phyloP scores from a whole-genome alignment of 2,888 invertebrate species.

The Holacanthella duospinosa region DNA sequence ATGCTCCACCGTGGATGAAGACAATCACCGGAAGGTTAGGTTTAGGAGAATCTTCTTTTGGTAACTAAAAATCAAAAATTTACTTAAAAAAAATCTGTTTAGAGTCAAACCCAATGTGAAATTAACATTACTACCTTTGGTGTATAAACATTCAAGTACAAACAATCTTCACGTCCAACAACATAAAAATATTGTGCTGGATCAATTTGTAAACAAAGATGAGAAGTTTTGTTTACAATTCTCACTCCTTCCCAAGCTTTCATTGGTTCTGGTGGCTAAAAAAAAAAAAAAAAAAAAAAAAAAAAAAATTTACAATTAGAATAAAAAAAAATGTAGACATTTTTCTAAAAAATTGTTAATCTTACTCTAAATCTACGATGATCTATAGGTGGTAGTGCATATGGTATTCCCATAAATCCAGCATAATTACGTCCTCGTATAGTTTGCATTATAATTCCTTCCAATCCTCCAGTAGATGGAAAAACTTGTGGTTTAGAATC shows the following conservation, averaged over 20 bases:
- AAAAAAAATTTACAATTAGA: no score
- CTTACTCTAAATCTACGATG: slow-evolving; percentile 14
- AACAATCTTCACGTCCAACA: slow-evolving; percentile 14
- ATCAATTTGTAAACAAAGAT: slow-evolving; percentile 29
- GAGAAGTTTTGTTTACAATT: slow-evolving; percentile 19
- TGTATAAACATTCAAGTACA: slow-evolving; percentile 19
- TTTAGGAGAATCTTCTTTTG: not conserved
- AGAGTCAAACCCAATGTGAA: not conserved
- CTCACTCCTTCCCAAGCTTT: slow-evolving; percentile 73
- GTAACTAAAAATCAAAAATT: slow-evolving; percentile 1
- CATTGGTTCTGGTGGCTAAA: slow-evolving; percentile 58
- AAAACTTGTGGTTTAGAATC: not conserved
- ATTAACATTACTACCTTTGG: slow-evolving; percentile 11
- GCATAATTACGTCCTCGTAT: slow-evolving; percentile 20
- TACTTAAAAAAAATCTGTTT: not conserved
- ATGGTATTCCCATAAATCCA: slow-evolving; percentile 23
- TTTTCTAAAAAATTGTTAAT: no score
- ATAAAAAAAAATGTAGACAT: not conserved
- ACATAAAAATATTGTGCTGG: slow-evolving; percentile 13
- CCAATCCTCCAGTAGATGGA: not conserved
- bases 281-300: not conserved
- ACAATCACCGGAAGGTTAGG: slow-evolving; percentile 23
- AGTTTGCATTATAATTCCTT: slow-evolving; percentile 18
- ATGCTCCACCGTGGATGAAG: slow-evolving; percentile 29
- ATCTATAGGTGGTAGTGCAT: slow-evolving; percentile 16